These are phyloP conservation scores for Poecilia gillii DNA, from an alignment of 2,797 vertebrate species.

Conservation along the genomic window DNA sequence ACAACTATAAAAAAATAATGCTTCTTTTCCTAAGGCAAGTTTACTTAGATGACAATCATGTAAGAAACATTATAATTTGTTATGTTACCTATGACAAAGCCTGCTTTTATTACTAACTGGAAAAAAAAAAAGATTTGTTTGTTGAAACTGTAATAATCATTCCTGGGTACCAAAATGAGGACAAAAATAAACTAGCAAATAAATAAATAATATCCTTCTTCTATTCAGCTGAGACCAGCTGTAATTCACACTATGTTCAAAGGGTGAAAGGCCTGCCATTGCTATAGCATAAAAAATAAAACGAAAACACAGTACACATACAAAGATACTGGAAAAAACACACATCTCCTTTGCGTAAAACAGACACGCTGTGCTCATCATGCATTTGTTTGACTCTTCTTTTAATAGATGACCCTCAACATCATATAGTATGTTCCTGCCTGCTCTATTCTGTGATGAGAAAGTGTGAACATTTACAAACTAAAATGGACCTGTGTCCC, in stretches of 20 bases:
- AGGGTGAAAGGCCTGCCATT: conserved; percentile 42
- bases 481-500: conserved; percentile 54
- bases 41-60: background rate
- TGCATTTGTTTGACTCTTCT: conserved; percentile 34
- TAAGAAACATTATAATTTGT: background rate
- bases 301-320: conserved; percentile 39
- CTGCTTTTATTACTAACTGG: background rate
- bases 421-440: conserved; percentile 57
- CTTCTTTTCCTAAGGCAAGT: background rate
- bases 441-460: conserved; percentile 26
- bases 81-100: background rate
- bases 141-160: conserved; percentile 20
- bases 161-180: conserved; percentile 12
- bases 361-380: conserved; percentile 46
- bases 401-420: conserved; percentile 65
- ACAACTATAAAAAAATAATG: background rate
- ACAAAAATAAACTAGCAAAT: background rate
- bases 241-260: conserved; percentile 72
- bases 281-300: conserved; percentile 20
- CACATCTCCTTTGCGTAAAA: conserved; percentile 61
- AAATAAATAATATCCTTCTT: background rate
- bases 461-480: conserved; percentile 62
- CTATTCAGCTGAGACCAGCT: conserved; percentile 60
- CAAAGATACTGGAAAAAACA: conserved; percentile 50
- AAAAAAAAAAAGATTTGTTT: background rate